Conservation (phyloP, 2,888 invertebrate genomes). For the Drosophila anomalipes region DNA sequence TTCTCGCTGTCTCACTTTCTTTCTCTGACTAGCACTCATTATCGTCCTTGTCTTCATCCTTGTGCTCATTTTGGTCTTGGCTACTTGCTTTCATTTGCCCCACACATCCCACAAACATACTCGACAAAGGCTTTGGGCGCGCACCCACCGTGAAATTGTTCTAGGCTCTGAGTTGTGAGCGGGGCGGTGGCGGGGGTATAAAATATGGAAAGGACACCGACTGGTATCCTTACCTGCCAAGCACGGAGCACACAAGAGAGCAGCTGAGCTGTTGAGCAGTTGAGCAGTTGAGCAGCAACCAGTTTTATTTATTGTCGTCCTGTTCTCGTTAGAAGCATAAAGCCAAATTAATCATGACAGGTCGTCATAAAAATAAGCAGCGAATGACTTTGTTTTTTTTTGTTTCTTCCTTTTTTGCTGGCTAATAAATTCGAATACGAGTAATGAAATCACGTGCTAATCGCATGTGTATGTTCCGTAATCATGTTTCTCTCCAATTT, state of each 20-base stretch:
- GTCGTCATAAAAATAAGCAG: slow-evolving; percentile 49
- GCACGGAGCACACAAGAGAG: slow-evolving; percentile 41
- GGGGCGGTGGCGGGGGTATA: neutral
- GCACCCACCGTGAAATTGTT: slow-evolving; percentile 65
- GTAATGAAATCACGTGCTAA: slow-evolving; percentile 43
- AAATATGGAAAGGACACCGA: slow-evolving; percentile 15
- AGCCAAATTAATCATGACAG: slow-evolving; percentile 67
- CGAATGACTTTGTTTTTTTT: slow-evolving; percentile 4
- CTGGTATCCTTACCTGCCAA: slow-evolving; percentile 65
- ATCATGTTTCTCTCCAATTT: neutral
- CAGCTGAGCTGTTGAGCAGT: slow-evolving; percentile 15
- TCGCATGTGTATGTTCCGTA: slow-evolving; percentile 13
- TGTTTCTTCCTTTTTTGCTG: slow-evolving; percentile 1
- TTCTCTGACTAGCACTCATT: neutral
- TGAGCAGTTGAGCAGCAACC: slow-evolving; percentile 2
- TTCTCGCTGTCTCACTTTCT: neutral
- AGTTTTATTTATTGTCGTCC: slow-evolving; percentile 19
- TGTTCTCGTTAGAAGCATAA: slow-evolving; percentile 43
- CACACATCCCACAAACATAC: slow-evolving; percentile 29
- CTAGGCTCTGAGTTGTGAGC: slow-evolving; percentile 4
- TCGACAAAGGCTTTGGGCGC: slow-evolving; percentile 32
- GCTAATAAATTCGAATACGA: slow-evolving; percentile 24
- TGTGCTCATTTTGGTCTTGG: slow-evolving; percentile 37
- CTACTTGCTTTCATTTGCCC: slow-evolving; percentile 67
- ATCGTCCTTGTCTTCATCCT: slow-evolving; percentile 1